phyloP scores from a whole-genome alignment of 2,797 vertebrate species.

The Psittacula echo region DNA sequence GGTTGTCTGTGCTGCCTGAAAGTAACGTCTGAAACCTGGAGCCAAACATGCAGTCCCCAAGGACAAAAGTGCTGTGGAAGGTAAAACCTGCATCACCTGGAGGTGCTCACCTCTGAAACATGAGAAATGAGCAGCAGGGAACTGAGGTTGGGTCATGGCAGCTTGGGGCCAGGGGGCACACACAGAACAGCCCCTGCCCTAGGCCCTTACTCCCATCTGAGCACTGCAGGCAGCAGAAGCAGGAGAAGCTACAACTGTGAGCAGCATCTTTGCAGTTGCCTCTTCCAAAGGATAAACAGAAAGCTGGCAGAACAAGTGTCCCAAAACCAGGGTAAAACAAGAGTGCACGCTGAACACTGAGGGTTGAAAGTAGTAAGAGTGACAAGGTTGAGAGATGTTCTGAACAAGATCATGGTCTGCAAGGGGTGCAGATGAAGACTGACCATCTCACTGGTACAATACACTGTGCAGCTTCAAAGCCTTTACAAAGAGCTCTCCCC shows the following conservation, averaged over 20 bases:
- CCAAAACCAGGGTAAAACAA: fast-evolving
- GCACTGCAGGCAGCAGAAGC: fast-evolving
- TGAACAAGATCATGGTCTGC: background rate
- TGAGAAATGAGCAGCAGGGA: background rate
- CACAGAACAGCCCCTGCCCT: background rate
- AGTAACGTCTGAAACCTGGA: background rate
- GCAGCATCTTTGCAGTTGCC: fast-evolving
- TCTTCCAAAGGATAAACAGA: background rate
- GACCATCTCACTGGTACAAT: background rate
- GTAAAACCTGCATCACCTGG: background rate
- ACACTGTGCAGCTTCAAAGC: background rate
- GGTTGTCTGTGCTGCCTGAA: background rate
- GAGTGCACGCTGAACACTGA: background rate
- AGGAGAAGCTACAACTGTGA: background rate
- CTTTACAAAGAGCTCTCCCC: background rate
- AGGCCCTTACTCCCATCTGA: background rate
- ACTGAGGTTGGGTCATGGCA: background rate
- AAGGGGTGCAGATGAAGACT: background rate
- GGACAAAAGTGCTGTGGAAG: background rate
- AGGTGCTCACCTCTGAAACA: background rate
- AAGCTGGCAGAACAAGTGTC: background rate
- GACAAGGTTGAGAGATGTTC: background rate
- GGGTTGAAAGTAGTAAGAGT: background rate
- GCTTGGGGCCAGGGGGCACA: background rate
- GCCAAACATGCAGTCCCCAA: background rate